Base-by-base conservation (phyloP, 2,797 vertebrate species). In the Syngnathus rostellatus region DNA sequence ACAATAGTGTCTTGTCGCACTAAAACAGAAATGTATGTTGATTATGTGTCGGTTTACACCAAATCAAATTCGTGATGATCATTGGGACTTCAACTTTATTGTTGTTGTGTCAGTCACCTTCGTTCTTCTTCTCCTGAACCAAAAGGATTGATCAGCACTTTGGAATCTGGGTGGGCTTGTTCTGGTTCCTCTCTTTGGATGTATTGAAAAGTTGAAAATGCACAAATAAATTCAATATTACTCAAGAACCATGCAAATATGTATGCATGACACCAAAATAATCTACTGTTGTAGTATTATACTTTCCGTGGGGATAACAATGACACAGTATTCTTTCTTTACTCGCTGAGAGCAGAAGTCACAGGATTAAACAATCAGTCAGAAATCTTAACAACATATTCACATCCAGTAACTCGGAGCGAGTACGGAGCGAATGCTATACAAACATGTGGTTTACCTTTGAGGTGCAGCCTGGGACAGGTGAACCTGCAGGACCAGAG, bases 111-210 rank as follows among this genome's bases (percentile, higher is more conserved):
- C 16, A 60, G 69, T 84, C 66, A 91, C 90, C 78, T 81, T 72
- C 74, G 86, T 16, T 85, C 79, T 41, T 89, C 82, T 43, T 89
- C 87, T 60, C 79, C 76, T 31, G 81, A 71, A 17, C 83, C 83
- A 66, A 92, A 91, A 23, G 90, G 90, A 79, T 90, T 90, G 31
- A 68, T 67, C 48, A 88, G 41, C 60, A 62, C 41, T 2, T 7
- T 37, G 25, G 55, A 57, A 57, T 25, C 41, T 9, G 60, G 21
- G 6, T 14, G 21, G 25, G 14, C 40, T 8, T 25, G 25, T 16
- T 9, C 21, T 23, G 74, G 45, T 0, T 19, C 4, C 58, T 68
- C 12, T 45, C 60, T 62, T 41, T 62, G 11, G 6, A 45, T 10
- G 21, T 21, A 25, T 45, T 38, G 17, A 0, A 10, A 6, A 61